Base-by-base conservation (phyloP, 2,113 vertebrate genomes). In the Tragelaphus strepsiceros region DNA sequence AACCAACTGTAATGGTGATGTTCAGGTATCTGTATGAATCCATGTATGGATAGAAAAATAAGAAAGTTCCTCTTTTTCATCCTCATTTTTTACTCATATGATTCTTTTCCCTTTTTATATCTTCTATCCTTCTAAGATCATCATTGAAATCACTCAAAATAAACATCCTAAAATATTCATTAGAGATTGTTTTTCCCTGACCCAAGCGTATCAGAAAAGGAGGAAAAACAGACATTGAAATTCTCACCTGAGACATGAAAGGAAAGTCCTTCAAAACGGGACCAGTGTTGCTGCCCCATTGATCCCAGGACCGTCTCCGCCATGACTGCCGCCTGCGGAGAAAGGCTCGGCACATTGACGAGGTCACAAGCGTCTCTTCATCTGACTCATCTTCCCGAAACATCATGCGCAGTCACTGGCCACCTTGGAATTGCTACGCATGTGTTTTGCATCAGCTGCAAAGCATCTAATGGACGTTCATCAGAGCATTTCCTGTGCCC, bases 331-430 rank as follows among this genome's bases (percentile, higher is more conserved):
- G 16, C 35, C 80, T 6, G 43, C 10, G 24, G n/a, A 67, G 77
- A 59, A 43, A 32, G 14, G 39, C 39, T 17, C 2, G 21, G 54
- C 46, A 3, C 17, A 2, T 7, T 14, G 14, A 54, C 22, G 71
- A 10, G 22, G 80, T 9, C 12, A 9, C 3, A 6, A 0, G 7
- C 30, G 1, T 35, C 30, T 5, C 15, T 53, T 53, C 32, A 0
- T 26, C 77, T 46, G 56, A 46, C 16, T 32, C 56, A 6, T 26
- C 26, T 17, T 58, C 77, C 54, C 0, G 2, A 46, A 78, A 58
- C 54, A 16, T 14, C 74, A 51, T 16, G 74, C 28, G 2, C 64
- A 71, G 35, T 12, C 35, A 13, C 61, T 28, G 82, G 30, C 59
- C 62, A 28, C 67, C 39, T 53, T 3, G 77, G 35, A 82, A 17